Base-by-base conservation (phyloP, 64 coral and sea anemone genomes). In the Orbicella faveolata region DNA sequence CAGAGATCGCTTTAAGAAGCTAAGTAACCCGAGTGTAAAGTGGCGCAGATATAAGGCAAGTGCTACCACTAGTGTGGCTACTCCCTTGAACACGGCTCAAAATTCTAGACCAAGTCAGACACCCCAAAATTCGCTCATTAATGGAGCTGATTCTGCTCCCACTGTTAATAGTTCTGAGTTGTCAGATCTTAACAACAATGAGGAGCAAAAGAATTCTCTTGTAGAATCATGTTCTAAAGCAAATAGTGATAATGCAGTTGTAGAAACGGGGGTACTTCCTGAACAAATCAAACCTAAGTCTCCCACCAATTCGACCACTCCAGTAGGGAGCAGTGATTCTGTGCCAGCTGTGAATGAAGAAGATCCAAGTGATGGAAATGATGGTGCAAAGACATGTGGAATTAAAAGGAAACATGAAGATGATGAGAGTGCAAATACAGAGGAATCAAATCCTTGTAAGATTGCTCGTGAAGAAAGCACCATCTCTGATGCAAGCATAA, bases 1-100 rank as follows among this genome's bases (percentile, higher is more conserved):
- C 39, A 85, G 64, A 85, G 61, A 85, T 85, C 82, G 82, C 20
- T 85, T 85, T 85, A 85, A 85, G 64, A 85, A 85, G n/a, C 52
- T 85, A 85, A 73, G 64, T 72, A 70, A 85, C 36, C 82, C 65
- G 17, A 70, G 82, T 70, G 67, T 70, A 6, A 70, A 21, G 41
- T 64, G 36, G 41, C 82, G 61, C 15, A 85, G 64, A 85, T 72
- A 52, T 19, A 70, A 85, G 82, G 16, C 82, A 30, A 85, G 82
- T 33, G 5, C 36, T n/a, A 53, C 63, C 82, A 85, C 64, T 30
- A 84, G 35, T 52, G 17, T 19, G 23, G 65, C 65, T 68, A 70
- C 81, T 44, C 63, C 81, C 26, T 23, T 72, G 21, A 85, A 37
- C 36, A 85, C 63, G 52, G 23, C 36, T 7, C 67, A 70, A 70